Evolutionary conservation across 2,888 invertebrate species (phyloP), one percentile per base, ranked within the genome.

Genomic region (Zeuzera pyrina): DNA sequence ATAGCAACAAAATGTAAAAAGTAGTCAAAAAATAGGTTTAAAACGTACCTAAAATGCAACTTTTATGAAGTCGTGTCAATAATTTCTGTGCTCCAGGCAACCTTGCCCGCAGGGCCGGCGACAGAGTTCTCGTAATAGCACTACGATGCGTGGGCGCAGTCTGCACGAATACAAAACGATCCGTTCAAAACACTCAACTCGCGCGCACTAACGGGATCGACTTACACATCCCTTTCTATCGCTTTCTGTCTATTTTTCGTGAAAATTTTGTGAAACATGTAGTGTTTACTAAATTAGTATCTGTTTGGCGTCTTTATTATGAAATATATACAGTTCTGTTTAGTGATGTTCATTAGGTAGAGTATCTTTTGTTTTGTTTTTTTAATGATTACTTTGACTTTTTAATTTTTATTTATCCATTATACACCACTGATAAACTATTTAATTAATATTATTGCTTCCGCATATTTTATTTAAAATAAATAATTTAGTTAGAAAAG

Each of bases 71-170:
- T n/a, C n/a, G n/a, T n/a, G n/a, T n/a, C n/a, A n/a, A n/a, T n/a
- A n/a, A n/a, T n/a, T 25, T 19, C 8, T 31, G 34, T 33, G 42
- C 62, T 77, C 78, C 77, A 76, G 77, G 57, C 63, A 70, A 69
- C 79, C 79, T 79, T 76, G 79, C 54, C 53, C 56, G 40, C 70
- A 70, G 61, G 69, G 74, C 68, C 74, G 65, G 59, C 64, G 72
- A 70, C 70, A 69, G 58, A 54, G 56, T 57, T 66, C 77, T 72
- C 62, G 70, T 79, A 57, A 72, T 78, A 79, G 78, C 43, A 66
- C 50, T 50, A 44, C 43, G 30, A 43, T 59, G 79, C 77, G 81
- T 78, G 69, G 78, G 79, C 69, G 77, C 64, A 44, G 50, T 57
- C 61, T 73, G 66, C 72, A 68, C 74, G 69, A 65, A 59, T 65